These are phyloP conservation scores for Calosoma granatense DNA, from an alignment of 1,140 invertebrate genomes.

Conservation along the genomic window DNA sequence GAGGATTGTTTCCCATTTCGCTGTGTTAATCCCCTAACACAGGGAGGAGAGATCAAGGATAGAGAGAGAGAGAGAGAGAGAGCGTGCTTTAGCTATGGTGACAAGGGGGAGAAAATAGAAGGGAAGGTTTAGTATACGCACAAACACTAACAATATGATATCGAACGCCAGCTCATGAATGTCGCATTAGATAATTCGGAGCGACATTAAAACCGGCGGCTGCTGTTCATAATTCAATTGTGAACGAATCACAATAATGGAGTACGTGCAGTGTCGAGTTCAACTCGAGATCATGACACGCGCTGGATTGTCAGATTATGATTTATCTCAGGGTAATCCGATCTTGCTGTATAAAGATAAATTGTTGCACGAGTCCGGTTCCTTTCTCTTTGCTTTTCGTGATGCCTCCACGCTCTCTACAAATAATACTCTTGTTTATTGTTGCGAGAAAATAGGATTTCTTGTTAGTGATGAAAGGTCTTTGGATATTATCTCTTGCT, in stretches of 20 bases:
- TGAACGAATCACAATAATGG: slow-evolving; percentile 4
- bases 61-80: too few species aligned
- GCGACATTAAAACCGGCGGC: background rate
- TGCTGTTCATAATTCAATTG: background rate
- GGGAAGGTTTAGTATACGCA: background rate
- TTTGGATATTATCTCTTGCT: too few species aligned
- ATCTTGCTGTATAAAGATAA: background rate
- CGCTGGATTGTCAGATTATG: background rate
- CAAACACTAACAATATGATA: slow-evolving; percentile 3
- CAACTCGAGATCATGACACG: background rate
- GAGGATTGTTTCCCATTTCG: too few species aligned
- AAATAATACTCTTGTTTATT: too few species aligned
- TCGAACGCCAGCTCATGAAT: background rate
- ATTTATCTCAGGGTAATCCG: background rate
- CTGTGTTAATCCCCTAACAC: too few species aligned
- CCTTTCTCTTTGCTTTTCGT: background rate
- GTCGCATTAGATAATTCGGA: slow-evolving; percentile 5
- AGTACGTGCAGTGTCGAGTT: background rate
- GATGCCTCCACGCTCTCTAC: too few species aligned
- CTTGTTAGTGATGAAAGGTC: too few species aligned
- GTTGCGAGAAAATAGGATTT: too few species aligned
- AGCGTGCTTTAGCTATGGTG: too few species aligned
- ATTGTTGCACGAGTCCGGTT: background rate
- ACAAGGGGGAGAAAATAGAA: too few species aligned
- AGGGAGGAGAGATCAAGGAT: too few species aligned